phyloP scores from a whole-genome alignment of 2,797 vertebrate genomes.

The Peromyscus nudipes region DNA sequence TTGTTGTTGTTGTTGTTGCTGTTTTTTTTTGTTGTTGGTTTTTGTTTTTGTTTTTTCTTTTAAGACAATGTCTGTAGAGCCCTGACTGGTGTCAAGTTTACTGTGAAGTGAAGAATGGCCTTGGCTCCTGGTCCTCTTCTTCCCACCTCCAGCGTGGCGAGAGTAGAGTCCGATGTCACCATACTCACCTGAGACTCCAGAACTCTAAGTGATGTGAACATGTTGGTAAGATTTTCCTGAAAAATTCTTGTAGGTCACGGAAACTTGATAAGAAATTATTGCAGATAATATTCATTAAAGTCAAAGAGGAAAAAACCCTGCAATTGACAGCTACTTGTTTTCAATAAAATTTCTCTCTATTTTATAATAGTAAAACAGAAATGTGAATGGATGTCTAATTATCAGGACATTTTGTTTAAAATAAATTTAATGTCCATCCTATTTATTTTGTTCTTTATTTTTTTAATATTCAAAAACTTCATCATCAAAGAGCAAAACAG shows the following conservation, averaged over 20 bases:
- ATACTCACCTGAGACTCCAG: neutral
- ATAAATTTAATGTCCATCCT: neutral
- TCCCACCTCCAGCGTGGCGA: neutral
- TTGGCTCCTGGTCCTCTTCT: neutral
- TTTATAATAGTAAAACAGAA: constrained; percentile 38
- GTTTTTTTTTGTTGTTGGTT: neutral
- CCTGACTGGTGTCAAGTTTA: neutral
- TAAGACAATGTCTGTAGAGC: neutral
- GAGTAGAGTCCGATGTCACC: neutral
- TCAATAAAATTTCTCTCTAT: constrained; percentile 23
- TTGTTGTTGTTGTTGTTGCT: no score
- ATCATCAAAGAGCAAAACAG: neutral
- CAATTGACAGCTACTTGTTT: neutral
- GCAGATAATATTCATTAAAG: neutral
- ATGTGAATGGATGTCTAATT: neutral
- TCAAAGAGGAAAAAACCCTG: neutral
- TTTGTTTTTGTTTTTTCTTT: neutral
- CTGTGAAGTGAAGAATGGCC: neutral
- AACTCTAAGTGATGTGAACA: constrained; percentile 18
- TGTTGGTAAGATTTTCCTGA: neutral
- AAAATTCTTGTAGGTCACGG: neutral
- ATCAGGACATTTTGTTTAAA: neutral
- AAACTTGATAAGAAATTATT: constrained; percentile 45
- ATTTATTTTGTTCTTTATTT: constrained; percentile 36
- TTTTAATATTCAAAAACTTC: neutral